Evolutionary conservation across 1,140 invertebrate species (phyloP).

Genomic region (Drosophila bipectinata): DNA sequence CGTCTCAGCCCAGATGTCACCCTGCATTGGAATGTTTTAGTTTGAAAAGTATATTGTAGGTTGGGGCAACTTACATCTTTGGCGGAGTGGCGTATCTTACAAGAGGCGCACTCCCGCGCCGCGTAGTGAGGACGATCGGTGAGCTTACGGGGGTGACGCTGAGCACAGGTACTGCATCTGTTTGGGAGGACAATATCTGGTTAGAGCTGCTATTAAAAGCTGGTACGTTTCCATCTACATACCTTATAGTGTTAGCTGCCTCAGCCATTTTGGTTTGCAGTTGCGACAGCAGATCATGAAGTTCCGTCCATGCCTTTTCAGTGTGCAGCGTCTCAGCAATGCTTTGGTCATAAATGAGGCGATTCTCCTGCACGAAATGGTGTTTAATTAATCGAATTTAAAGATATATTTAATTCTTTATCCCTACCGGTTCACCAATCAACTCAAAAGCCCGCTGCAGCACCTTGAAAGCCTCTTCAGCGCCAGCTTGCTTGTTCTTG

Average conservation of each 20-base stretch:
- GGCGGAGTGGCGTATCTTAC: conserved; percentile 95
- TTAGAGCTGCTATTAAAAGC: neutral
- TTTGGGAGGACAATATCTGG: neutral
- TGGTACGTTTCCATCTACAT: neutral
- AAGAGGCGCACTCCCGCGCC: conserved; percentile 94
- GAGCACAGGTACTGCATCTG: conserved; percentile 94
- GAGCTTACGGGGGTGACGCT: conserved; percentile 93
- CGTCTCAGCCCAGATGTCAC: conserved; percentile 98
- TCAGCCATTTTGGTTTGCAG: conserved; percentile 97
- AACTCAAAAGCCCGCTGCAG: conserved; percentile 96
- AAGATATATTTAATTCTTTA: neutral
- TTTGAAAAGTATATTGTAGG: neutral
- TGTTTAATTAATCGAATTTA: neutral
- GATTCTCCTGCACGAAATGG: conserved; percentile 87
- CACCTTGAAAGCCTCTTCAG: conserved; percentile 98
- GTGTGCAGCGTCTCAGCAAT: conserved; percentile 90
- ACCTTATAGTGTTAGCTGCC: conserved; percentile 94
- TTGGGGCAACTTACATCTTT: conserved; percentile 88
- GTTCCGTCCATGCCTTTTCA: conserved; percentile 92
- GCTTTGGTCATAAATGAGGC: conserved; percentile 89
- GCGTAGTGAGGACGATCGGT: conserved; percentile 94
- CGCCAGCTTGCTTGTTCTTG: conserved; percentile 96
- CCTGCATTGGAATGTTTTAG: conserved; percentile 85
- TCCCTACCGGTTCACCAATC: conserved; percentile 93
- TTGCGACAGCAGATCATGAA: conserved; percentile 92